These are phyloP conservation scores for Mola mola DNA, from an alignment of 2,113 vertebrate species.

Conservation along the genomic window DNA sequence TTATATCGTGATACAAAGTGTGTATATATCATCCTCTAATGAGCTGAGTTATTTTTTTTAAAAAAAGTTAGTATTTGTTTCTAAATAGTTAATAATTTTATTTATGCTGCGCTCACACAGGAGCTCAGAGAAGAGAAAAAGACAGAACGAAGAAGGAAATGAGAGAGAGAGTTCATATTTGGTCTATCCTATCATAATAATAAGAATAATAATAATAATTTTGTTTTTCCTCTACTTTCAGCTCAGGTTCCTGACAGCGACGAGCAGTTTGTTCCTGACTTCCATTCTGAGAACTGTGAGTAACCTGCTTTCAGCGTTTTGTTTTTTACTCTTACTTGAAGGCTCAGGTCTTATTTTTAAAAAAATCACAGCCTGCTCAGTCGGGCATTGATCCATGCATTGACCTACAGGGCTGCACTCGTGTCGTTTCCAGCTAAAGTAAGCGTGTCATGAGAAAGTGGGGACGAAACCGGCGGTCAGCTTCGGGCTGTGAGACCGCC, in stretches of 20 bases:
- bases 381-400: neutral
- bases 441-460: constrained; percentile 17
- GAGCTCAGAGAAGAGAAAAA: constrained; percentile 47
- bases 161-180: constrained; percentile 25
- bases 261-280: constrained; percentile 98
- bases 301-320: constrained; percentile 60
- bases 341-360: neutral
- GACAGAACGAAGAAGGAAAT: constrained; percentile 9
- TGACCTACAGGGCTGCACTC: no score
- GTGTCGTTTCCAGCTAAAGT: constrained; percentile 3
- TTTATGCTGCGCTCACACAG: no score
- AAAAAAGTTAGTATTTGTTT: no score
- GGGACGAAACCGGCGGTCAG: constrained; percentile 27
- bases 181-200: constrained; percentile 5
- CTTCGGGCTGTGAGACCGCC: constrained; percentile 46
- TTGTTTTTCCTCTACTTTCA: constrained; percentile 72
- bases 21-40: no score
- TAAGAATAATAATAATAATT: constrained; percentile 2
- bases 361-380: neutral
- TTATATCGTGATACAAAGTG: no score
- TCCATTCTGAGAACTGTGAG: constrained; percentile 97
- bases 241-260: constrained; percentile 99
- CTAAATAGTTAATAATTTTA: no score
- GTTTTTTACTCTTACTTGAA: neutral
- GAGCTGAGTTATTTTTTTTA: no score